Evolutionary conservation across 2,888 invertebrate species (phyloP).

Genomic region (Epistrophe eligans): DNA sequence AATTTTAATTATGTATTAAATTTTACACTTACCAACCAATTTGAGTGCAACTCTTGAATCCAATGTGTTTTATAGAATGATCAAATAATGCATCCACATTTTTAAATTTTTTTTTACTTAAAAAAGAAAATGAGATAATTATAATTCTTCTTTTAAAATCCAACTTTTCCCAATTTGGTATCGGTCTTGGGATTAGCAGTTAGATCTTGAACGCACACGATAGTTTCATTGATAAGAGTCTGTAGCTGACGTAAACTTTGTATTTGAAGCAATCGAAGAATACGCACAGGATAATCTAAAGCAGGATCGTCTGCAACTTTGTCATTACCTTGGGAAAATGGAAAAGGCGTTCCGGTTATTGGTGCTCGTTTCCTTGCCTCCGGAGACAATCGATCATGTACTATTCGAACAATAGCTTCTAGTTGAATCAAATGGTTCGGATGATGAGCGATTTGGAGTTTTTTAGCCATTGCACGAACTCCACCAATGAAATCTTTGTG

Average conservation of each 20-base stretch:
- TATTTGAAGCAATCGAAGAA: slow-evolving; percentile 90
- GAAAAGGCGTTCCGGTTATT: slow-evolving; percentile 87
- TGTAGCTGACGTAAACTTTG: slow-evolving; percentile 87
- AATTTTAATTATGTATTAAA: neutral
- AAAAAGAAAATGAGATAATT: neutral
- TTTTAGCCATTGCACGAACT: slow-evolving; percentile 90
- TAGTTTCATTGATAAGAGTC: slow-evolving; percentile 96
- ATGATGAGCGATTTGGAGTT: slow-evolving; percentile 92
- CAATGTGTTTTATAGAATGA: neutral
- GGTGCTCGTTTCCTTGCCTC: slow-evolving; percentile 83
- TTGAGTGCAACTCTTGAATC: neutral
- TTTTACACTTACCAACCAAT: neutral
- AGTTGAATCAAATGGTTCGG: slow-evolving; percentile 91
- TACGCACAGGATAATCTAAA: slow-evolving; percentile 90
- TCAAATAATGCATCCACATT: neutral
- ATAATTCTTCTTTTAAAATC: slow-evolving; percentile 84
- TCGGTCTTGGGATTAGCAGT: slow-evolving; percentile 99
- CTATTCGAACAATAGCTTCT: slow-evolving; percentile 88
- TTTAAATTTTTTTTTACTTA: neutral
- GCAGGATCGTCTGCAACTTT: slow-evolving; percentile 88
- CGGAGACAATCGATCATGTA: slow-evolving; percentile 86
- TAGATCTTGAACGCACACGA: slow-evolving; percentile 95
- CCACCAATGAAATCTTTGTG: slow-evolving; percentile 93
- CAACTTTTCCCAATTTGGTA: slow-evolving; percentile 96
- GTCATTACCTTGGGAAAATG: slow-evolving; percentile 87